These are phyloP conservation scores for Nettapus auritus DNA, from an alignment of 2,113 vertebrate genomes.

Conservation along the genomic window DNA sequence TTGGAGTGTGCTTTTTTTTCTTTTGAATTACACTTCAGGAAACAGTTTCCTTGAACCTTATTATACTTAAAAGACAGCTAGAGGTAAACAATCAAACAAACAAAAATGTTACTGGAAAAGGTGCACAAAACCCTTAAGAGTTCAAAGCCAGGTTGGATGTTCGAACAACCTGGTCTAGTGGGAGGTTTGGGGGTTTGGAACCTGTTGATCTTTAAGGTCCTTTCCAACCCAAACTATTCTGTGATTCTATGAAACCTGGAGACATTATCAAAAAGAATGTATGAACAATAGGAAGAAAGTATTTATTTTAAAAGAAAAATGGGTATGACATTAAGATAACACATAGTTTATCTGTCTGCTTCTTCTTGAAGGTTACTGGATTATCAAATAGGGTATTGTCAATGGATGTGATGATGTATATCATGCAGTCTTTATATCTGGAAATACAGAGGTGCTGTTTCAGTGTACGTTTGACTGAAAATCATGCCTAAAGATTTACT, in stretches of 20 bases:
- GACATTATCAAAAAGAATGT: not conserved
- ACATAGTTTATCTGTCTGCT: not conserved
- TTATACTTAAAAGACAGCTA: not conserved
- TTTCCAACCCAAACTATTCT: no score
- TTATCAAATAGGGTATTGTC: not conserved
- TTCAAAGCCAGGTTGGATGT: no score
- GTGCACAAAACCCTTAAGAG: no score
- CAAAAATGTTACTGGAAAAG: not conserved
- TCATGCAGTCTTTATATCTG: not conserved
- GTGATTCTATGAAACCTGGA: not conserved
- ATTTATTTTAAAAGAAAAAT: not conserved
- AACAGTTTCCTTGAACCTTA: not conserved
- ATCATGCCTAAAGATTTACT: not conserved
- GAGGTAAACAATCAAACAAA: not conserved
- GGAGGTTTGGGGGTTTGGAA: no score
- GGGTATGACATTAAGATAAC: not conserved
- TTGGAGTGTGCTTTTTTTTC: not conserved
- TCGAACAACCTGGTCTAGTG: no score
- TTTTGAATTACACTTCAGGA: not conserved
- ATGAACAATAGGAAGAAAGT: not conserved
- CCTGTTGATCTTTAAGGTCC: no score
- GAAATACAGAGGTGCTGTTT: not conserved
- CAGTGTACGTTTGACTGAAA: not conserved
- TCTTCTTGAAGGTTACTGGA: not conserved
- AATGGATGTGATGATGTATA: accelerated